phyloP scores from a whole-genome alignment of 2,797 vertebrate species.

The Meriones psammophilus region DNA sequence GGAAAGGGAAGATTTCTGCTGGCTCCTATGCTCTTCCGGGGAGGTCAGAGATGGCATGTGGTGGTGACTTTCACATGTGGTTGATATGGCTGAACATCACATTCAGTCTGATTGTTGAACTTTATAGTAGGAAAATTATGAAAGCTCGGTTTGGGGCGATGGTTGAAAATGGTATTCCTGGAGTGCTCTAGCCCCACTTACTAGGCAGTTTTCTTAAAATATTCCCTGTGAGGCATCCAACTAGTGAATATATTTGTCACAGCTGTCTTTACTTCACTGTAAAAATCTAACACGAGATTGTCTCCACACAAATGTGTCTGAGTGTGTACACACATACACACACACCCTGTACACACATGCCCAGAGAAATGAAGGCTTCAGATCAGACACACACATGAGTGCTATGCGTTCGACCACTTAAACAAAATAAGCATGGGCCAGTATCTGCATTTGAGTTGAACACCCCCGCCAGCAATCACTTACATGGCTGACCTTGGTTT shows the following conservation, averaged over 20 bases:
- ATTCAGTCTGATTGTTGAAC: conserved; percentile 23
- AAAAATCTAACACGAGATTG: conserved; percentile 14
- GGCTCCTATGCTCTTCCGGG: background rate
- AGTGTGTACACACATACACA: background rate
- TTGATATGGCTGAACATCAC: conserved; percentile 30
- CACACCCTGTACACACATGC: background rate
- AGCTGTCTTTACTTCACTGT: background rate
- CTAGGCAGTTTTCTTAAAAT: conserved; percentile 54
- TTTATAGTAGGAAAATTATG: conserved; percentile 57
- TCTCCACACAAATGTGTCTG: background rate
- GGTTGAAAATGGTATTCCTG: conserved; percentile 57
- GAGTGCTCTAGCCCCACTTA: conserved; percentile 50
- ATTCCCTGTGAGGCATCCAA: background rate
- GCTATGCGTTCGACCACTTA: background rate
- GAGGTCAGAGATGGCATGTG: conserved; percentile 17
- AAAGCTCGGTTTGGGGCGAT: conserved; percentile 33
- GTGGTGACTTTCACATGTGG: background rate
- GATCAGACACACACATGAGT: background rate
- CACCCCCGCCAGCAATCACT: conserved; percentile 38
- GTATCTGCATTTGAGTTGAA: conserved; percentile 13
- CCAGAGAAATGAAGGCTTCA: conserved; percentile 31
- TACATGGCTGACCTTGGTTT: conserved; percentile 63
- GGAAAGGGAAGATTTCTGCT: background rate
- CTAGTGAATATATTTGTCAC: background rate
- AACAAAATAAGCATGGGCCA: background rate